These are phyloP conservation scores for Aphidius gifuensis DNA, from an alignment of 1,140 invertebrate genomes.

Conservation along the genomic window DNA sequence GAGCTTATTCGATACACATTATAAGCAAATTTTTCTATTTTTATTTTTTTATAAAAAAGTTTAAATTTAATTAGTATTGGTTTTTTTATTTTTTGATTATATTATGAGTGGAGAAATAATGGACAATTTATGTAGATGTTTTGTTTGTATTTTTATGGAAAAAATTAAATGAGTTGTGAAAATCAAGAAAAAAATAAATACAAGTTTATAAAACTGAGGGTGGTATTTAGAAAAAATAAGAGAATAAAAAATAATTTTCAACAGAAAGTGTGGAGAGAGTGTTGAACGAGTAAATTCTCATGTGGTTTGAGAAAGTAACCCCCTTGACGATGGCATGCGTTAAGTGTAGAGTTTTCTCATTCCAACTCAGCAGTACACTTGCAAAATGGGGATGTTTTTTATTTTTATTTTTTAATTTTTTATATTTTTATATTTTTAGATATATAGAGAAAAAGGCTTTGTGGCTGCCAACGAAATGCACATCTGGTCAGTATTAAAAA, in stretches of 20 bases:
- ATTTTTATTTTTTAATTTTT: no score
- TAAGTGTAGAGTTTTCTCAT: conserved; percentile 14
- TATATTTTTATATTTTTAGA: no score
- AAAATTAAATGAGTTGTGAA: conserved; percentile 11
- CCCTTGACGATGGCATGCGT: conserved; percentile 5
- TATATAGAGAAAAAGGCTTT: neutral
- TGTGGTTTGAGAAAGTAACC: neutral
- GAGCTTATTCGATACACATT: no score
- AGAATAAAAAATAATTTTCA: neutral
- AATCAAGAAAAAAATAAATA: neutral
- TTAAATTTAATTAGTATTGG: no score
- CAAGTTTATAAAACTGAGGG: neutral
- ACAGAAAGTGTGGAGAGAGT: neutral
- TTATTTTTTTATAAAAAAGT: no score
- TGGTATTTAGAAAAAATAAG: neutral
- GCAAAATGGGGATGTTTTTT: neutral
- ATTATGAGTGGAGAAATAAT: no score
- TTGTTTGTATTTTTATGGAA: no score
- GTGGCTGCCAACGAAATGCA: conserved; percentile 5
- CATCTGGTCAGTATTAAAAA: conserved; percentile 12
- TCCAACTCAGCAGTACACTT: neutral
- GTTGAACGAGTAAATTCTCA: conserved; percentile 5
- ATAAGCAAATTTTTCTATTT: no score
- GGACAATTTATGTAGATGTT: no score
- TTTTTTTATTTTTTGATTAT: no score